These are phyloP conservation scores for Watersipora subatra DNA, from an alignment of 1,140 invertebrate species.

Conservation along the genomic window DNA sequence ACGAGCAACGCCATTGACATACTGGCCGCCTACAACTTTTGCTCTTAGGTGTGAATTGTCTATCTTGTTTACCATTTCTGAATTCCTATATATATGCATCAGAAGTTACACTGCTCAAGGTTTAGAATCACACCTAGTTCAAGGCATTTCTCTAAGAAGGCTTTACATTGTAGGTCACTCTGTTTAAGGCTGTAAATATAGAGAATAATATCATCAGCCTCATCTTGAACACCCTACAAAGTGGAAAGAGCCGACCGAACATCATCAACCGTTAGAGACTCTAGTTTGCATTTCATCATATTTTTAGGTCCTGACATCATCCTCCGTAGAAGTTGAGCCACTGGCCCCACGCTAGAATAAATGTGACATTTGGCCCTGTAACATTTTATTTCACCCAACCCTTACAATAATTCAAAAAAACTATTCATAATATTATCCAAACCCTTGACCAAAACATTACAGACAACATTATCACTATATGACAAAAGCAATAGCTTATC, in stretches of 20 bases:
- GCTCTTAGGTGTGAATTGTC: neutral
- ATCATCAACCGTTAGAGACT: too few relatives aligned
- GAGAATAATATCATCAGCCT: conserved; percentile 4
- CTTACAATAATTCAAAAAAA: too few relatives aligned
- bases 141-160: conserved; percentile 5
- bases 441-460: too few relatives aligned
- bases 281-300: too few relatives aligned
- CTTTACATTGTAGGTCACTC: conserved; percentile 6
- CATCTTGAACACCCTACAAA: neutral
- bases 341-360: too few relatives aligned
- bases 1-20: neutral
- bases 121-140: conserved; percentile 13
- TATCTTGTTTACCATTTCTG: neutral
- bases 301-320: too few relatives aligned
- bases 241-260: conserved; percentile 8
- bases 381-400: too few relatives aligned
- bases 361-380: too few relatives aligned
- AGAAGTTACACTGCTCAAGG: conserved; percentile 11
- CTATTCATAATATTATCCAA: too few relatives aligned
- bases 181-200: neutral
- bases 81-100: conserved; percentile 7
- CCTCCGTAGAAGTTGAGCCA: too few relatives aligned
- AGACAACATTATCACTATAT: too few relatives aligned
- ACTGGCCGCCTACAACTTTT: neutral
- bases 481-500: too few relatives aligned